These are phyloP conservation scores for Diarsia rubi DNA, from an alignment of 2,888 invertebrate species.

Conservation along the genomic window DNA sequence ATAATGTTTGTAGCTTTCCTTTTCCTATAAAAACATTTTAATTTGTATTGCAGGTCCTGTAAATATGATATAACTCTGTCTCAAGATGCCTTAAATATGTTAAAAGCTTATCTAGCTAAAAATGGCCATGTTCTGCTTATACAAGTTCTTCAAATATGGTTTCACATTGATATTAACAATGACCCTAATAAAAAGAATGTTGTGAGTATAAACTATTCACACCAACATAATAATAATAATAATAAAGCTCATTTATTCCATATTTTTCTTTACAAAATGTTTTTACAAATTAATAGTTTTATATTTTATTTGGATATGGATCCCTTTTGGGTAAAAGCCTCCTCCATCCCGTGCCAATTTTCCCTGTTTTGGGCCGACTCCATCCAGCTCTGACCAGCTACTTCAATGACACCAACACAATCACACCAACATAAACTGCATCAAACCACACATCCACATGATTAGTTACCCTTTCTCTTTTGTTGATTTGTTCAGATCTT, in stretches of 20 bases:
- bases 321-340: too few species aligned
- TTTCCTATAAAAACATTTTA: not conserved
- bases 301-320: too few species aligned
- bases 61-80: constrained; percentile 94
- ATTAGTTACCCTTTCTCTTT: not conserved
- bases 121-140: constrained; percentile 93
- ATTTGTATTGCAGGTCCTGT: constrained; percentile 89
- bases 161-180: constrained; percentile 91
- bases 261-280: too few species aligned
- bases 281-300: too few species aligned
- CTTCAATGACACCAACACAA: too few species aligned
- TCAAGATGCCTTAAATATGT: constrained; percentile 92
- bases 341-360: too few species aligned
- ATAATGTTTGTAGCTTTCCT: not conserved
- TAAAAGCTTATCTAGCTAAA: constrained; percentile 92
- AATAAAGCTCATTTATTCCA: too few species aligned
- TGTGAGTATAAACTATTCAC: constrained; percentile 74
- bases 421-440: not conserved
- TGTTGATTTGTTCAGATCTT: not conserved
- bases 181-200: constrained; percentile 82
- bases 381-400: too few species aligned
- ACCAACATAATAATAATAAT: too few species aligned
- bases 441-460: not conserved
- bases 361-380: too few species aligned
- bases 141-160: constrained; percentile 92